Evolutionary conservation across 2,113 vertebrate genomes (phyloP).

Genomic region (Cryptotis parvus): DNA sequence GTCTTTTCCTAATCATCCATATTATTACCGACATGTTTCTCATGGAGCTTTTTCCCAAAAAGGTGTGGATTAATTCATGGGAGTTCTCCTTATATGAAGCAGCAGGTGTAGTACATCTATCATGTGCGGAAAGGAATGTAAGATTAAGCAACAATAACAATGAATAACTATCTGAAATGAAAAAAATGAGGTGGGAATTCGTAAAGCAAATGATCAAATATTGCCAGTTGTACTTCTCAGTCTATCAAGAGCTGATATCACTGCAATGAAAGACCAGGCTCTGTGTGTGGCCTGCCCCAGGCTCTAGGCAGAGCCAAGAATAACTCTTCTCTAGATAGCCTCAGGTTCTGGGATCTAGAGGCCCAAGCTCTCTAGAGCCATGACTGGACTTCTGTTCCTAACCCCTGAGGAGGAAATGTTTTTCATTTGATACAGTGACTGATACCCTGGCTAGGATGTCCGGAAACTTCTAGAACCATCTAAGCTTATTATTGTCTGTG

Average conservation of each 20-base stretch:
- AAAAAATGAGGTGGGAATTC: not conserved
- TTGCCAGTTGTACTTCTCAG: slow-evolving; percentile 18
- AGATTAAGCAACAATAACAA: not conserved
- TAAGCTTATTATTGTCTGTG: not conserved
- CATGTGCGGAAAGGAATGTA: not conserved
- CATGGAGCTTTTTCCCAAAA: not conserved
- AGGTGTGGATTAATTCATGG: not conserved
- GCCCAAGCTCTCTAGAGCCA: not conserved
- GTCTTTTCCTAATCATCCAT: not conserved
- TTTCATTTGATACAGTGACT: not conserved
- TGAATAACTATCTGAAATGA: slow-evolving; percentile 5
- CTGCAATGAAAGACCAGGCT: not conserved
- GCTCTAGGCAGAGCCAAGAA: not conserved
- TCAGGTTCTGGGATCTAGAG: not conserved
- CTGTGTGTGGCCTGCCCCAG: not conserved
- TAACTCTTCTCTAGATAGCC: not conserved
- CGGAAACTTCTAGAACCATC: not conserved
- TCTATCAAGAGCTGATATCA: not conserved
- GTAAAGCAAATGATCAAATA: slow-evolving; percentile 19
- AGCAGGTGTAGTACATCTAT: not conserved
- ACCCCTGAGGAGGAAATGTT: not conserved
- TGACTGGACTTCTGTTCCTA: not conserved
- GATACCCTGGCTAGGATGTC: not conserved
- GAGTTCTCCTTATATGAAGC: fast-evolving
- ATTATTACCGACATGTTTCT: not conserved